Conservation (phyloP, 2,113 vertebrate species). For the Naja naja region DNA sequence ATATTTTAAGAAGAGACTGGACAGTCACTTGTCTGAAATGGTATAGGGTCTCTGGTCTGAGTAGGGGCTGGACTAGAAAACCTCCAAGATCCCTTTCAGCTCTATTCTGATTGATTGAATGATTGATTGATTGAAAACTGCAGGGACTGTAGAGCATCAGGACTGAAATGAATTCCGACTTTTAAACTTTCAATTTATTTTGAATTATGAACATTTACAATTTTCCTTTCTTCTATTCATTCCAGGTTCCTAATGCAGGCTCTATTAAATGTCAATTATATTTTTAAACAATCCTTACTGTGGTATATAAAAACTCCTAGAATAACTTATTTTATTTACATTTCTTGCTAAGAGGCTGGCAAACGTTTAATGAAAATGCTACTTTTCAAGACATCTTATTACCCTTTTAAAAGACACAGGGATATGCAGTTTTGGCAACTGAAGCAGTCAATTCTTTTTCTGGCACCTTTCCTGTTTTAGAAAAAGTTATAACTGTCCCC, state of each 20-base stretch:
- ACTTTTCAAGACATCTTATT: background rate
- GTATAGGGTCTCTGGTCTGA: background rate
- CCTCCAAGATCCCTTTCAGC: background rate
- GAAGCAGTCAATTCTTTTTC: background rate
- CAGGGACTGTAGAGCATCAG: background rate
- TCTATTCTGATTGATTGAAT: background rate
- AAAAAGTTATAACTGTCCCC: background rate
- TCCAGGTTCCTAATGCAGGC: background rate
- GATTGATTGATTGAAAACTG: too few relatives aligned
- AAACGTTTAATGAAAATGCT: background rate
- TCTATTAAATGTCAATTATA: background rate
- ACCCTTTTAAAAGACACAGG: background rate
- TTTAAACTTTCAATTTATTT: background rate
- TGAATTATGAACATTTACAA: background rate
- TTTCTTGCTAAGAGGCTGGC: background rate
- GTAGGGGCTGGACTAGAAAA: background rate
- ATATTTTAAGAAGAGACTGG: background rate
- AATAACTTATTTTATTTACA: background rate
- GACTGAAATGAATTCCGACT: background rate
- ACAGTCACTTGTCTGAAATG: background rate
- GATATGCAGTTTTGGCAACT: background rate
- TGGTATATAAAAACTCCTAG: background rate
- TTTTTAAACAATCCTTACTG: background rate
- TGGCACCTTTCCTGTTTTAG: background rate
- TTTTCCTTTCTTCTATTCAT: background rate